Percentiles rank a stretch among this genome's conserved stretches.
These are phyloP conservation scores for Diabrotica undecimpunctata DNA, from an alignment of 1,140 invertebrate species.

Conservation along the genomic window DNA sequence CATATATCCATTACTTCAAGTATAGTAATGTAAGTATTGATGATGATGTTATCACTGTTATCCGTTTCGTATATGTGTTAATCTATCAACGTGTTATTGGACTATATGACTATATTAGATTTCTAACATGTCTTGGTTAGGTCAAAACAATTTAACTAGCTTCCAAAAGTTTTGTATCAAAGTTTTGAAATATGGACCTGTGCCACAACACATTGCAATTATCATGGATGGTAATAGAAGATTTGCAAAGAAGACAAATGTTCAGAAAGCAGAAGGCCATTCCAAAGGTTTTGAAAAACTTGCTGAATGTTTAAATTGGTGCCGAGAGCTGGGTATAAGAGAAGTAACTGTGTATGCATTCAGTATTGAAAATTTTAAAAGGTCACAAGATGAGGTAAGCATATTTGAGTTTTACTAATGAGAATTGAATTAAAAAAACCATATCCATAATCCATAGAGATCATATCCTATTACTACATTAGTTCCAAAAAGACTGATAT, in stretches of 20 bases:
- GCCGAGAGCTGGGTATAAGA: constrained; percentile 68
- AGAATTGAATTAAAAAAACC: constrained; percentile 44
- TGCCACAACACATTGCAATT: constrained; percentile 91
- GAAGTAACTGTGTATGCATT: constrained; percentile 99
- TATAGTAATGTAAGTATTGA: too few species aligned
- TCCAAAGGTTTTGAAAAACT: constrained; percentile 92
- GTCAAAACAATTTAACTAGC: constrained; percentile 68
- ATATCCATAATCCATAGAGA: too few species aligned
- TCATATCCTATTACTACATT: too few species aligned
- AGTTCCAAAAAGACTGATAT: too few species aligned
- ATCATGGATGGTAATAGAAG: constrained; percentile 99
- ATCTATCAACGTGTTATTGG: too few species aligned
- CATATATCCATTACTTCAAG: too few species aligned
- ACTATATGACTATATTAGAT: too few species aligned
- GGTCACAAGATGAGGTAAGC: constrained; percentile 84
- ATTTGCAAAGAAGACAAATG: constrained; percentile 80
- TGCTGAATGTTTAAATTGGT: constrained; percentile 90
- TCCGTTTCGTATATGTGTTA: too few species aligned
- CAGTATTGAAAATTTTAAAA: constrained; percentile 99
- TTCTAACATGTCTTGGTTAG: constrained; percentile 72
- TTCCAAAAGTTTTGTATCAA: constrained; percentile 74
- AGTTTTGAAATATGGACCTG: constrained; percentile 72
- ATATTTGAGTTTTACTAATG: constrained; percentile 82
- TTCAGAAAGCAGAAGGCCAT: constrained; percentile 82
- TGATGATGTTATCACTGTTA: too few species aligned